Conservation (phyloP, 2,113 vertebrate genomes). For the Pituophis catenifer region DNA sequence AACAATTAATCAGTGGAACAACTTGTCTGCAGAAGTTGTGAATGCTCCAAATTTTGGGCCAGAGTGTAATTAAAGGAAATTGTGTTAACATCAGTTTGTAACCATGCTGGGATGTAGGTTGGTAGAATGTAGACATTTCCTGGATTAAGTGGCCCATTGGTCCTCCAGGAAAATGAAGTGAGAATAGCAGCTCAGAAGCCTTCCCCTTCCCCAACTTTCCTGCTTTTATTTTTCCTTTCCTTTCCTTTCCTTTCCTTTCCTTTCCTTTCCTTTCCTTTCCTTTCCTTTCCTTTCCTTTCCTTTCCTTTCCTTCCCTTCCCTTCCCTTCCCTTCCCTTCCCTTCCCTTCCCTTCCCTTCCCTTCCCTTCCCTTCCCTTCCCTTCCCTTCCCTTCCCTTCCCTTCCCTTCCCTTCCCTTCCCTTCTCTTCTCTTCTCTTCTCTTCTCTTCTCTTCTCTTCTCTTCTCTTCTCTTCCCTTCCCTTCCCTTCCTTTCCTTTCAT, state of each 20-base stretch:
- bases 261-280: too few relatives aligned
- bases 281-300: too few relatives aligned
- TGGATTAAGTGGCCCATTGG: background rate
- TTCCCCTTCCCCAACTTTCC: background rate
- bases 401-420: fast-evolving
- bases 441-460: fast-evolving
- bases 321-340: background rate
- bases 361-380: too few relatives aligned
- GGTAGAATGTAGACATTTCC: background rate
- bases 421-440: too few relatives aligned
- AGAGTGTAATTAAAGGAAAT: background rate
- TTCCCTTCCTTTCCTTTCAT: background rate
- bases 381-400: too few relatives aligned
- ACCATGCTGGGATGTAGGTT: background rate
- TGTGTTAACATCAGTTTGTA: background rate
- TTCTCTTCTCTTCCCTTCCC: background rate
- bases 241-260: too few relatives aligned
- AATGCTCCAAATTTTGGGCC: background rate
- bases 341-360: too few relatives aligned
- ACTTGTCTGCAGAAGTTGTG: too few relatives aligned
- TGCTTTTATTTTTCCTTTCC: too few relatives aligned
- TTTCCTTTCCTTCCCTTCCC: background rate
- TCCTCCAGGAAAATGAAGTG: background rate
- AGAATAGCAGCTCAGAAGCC: background rate
- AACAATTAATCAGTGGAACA: too few relatives aligned